Base-by-base conservation (phyloP, 64 coral and sea anemone species). In the Anthopleura sola region DNA sequence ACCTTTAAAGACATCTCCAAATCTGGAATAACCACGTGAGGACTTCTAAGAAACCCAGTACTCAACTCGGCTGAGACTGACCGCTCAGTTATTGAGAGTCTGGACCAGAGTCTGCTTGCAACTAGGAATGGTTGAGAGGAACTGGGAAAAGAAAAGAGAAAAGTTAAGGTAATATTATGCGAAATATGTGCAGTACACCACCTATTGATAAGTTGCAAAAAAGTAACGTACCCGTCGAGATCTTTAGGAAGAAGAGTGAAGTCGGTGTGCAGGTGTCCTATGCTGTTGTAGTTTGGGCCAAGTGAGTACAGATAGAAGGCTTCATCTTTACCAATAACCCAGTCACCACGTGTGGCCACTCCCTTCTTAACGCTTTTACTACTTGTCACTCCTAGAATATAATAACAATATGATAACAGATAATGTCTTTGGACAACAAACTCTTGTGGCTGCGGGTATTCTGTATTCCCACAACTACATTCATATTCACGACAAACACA, bases 221-320 rank as follows among this genome's bases (percentile, higher is more conserved):
- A 6, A 53, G 50, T 14, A 14, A 91, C 89, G 37, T 85, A 95
- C 93, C 60, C 83, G 38, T 82, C 60, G 64, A 74, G 53, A 60
- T n/a, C 82, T 33, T 89, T 80, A 10, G 90, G 49, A 51, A 95
- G 53, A 37, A 89, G 47, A 40, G 86, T 87, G 19, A 96, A 96
- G 87, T 92, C 87, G 48, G 86, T 86, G 47, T 86, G 78, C 6
- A 96, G 85, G 53, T 95, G 89, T 17, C 93, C 90, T 64, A 92
- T 81, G 48, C 84, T 92, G 12, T 84, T 87, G 85, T 55, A 86
- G 49, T 96, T 88, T 18, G 94, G 94, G 23, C 94, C 94, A 44
- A 90, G 76, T 20, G 94, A 92, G 76, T 86, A 92, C 3, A 96
- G n/a, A 58, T 87, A 96, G 19, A 96, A 96, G 13, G 94, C 90